Percentiles rank a stretch among this genome's conserved stretches.
Evolutionary conservation across 2,797 vertebrate species (phyloP).

Genomic region (Kryptolebias ocellatus): DNA sequence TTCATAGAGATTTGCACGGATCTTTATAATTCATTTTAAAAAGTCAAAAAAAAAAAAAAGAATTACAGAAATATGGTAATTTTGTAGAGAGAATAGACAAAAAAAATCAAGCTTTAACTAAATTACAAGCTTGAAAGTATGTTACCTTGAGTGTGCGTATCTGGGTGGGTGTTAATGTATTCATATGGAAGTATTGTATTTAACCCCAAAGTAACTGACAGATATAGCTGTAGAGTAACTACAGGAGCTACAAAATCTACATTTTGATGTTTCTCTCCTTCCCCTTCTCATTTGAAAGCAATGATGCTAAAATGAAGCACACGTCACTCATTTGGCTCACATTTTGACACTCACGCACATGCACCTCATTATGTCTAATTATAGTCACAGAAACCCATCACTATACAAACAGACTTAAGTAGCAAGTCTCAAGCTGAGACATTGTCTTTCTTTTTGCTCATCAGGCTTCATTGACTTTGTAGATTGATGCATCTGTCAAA

Average conservation of each 20-base stretch:
- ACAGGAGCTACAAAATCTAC: slow-evolving; percentile 42
- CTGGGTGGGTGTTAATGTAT: slow-evolving; percentile 6
- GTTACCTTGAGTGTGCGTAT: slow-evolving; percentile 11
- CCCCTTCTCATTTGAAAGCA: slow-evolving; percentile 21
- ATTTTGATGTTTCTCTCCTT: slow-evolving; percentile 38
- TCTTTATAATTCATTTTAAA: not conserved
- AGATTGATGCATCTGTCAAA: not conserved
- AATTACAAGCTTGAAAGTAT: not conserved
- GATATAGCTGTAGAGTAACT: slow-evolving; percentile 49
- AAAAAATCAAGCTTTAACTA: not conserved
- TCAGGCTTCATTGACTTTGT: slow-evolving; percentile 15
- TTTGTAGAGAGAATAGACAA: not conserved
- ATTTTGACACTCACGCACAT: slow-evolving; percentile 4
- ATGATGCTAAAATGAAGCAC: slow-evolving; percentile 15
- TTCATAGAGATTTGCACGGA: not conserved
- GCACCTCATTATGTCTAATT: slow-evolving; percentile 45
- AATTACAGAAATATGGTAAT: not conserved
- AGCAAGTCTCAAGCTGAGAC: slow-evolving; percentile 1
- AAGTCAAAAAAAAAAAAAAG: not conserved
- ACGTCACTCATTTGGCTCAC: slow-evolving; percentile 5
- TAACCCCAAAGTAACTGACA: slow-evolving; percentile 43
- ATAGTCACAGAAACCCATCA: slow-evolving; percentile 27
- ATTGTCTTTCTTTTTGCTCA: slow-evolving; percentile 21
- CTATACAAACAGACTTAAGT: slow-evolving; percentile 10
- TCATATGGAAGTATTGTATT: slow-evolving; percentile 42